phyloP scores from a whole-genome alignment of 2,888 invertebrate genomes.

The Drosophila trichaetosa region DNA sequence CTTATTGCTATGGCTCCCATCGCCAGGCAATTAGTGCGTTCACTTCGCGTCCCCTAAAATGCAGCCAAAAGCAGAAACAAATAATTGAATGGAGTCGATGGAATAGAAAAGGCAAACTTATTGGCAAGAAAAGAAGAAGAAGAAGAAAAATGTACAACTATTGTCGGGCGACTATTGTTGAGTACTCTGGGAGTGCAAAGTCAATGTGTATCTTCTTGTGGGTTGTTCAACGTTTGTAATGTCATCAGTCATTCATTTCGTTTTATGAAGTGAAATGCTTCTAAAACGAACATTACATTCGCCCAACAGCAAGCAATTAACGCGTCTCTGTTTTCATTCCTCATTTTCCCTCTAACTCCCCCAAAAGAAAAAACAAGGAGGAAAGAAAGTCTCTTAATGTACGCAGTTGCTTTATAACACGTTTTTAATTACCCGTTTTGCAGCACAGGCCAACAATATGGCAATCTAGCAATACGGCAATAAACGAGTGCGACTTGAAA shows the following conservation, averaged over 20 bases:
- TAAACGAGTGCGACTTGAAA: conserved; percentile 69
- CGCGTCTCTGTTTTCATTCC: conserved; percentile 36
- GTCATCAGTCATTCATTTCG: conserved; percentile 76
- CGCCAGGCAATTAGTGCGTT: conserved; percentile 46
- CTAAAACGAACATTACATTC: conserved; percentile 68
- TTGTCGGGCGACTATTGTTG: conserved; percentile 36
- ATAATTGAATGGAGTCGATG: conserved; percentile 49
- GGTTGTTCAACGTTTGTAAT: conserved; percentile 53
- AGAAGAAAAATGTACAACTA: conserved; percentile 28
- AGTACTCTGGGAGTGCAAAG: conserved; percentile 45
- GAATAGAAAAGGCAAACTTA: conserved; percentile 13
- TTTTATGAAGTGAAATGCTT: conserved; percentile 60
- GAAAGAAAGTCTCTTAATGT: neutral
- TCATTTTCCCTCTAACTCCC: neutral
- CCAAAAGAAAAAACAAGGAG: neutral
- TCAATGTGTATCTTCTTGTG: conserved; percentile 23
- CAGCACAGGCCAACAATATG: conserved; percentile 50
- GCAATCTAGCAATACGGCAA: conserved; percentile 51
- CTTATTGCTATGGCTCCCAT: conserved; percentile 9
- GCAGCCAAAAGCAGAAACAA: conserved; percentile 40
- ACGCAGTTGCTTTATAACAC: conserved; percentile 67
- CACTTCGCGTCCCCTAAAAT: conserved; percentile 21
- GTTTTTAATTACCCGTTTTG: conserved; percentile 78
- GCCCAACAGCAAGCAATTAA: conserved; percentile 59
- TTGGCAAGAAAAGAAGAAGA: neutral